Evolutionary conservation across 1,140 invertebrate species (phyloP).

Genomic region (Batillaria attramentaria): DNA sequence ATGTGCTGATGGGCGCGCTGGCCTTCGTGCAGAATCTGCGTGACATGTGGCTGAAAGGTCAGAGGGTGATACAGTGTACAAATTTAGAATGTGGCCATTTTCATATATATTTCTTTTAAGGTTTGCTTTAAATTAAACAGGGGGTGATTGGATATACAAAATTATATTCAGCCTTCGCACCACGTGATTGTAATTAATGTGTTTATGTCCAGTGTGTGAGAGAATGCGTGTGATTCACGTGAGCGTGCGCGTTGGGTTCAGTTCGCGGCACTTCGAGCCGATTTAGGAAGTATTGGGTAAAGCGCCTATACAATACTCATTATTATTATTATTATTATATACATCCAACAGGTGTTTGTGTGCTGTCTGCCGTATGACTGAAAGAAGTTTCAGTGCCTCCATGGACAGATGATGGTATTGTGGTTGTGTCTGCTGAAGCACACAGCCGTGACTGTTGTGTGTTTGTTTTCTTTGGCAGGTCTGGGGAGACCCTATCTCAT

Average conservation of each 20-base stretch:
- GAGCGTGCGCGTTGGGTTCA: too few species aligned
- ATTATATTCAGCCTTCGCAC: neutral
- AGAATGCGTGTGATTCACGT: neutral
- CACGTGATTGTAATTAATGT: neutral
- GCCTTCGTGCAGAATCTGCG: slow-evolving; percentile 41
- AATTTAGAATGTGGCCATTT: too few species aligned
- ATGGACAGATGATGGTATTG: neutral
- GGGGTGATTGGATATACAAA: neutral
- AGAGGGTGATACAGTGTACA: too few species aligned
- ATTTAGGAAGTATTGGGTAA: too few species aligned
- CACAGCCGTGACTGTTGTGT: neutral
- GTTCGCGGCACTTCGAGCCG: too few species aligned
- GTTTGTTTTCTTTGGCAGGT: slow-evolving; percentile 32
- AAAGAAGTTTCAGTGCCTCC: too few species aligned
- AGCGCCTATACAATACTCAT: too few species aligned
- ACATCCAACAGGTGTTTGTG: too few species aligned
- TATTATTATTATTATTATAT: too few species aligned
- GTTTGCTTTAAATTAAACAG: neutral
- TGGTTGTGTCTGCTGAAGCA: neutral
- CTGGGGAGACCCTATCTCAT: slow-evolving; percentile 46
- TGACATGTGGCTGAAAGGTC: slow-evolving; percentile 17
- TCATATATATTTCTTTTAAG: too few species aligned
- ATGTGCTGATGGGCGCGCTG: slow-evolving; percentile 40
- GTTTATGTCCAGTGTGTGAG: neutral
- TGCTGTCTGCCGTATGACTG: too few species aligned